Evolutionary conservation across 2,888 invertebrate species (phyloP).

Genomic region (Brassicogethes aeneus): DNA sequence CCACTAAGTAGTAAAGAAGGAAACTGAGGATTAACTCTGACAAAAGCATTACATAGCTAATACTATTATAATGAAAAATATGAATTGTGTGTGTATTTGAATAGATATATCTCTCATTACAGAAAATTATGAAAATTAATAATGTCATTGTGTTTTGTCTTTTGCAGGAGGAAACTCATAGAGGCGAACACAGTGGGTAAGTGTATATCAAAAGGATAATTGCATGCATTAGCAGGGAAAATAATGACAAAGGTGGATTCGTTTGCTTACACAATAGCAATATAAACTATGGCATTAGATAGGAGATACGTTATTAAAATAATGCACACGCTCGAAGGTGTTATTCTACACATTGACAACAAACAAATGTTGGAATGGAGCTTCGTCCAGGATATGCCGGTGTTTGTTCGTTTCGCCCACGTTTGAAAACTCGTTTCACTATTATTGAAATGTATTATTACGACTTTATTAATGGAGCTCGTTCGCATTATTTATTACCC

Average conservation of each 20-base stretch:
- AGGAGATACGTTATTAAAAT: background rate
- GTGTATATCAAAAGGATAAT: background rate
- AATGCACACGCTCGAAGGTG: background rate
- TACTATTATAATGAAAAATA: too few species aligned
- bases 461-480: conserved; percentile 1
- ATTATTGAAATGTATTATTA: conserved; percentile 1
- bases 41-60: too few species aligned
- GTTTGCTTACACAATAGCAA: background rate
- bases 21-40: too few species aligned
- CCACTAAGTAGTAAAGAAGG: too few species aligned
- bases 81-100: too few species aligned
- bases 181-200: background rate
- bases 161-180: background rate
- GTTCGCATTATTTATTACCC: background rate
- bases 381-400: background rate
- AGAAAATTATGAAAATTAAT: too few species aligned
- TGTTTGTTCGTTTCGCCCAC: background rate
- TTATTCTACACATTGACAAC: background rate
- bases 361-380: background rate
- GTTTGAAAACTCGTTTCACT: background rate
- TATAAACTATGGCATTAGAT: background rate
- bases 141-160: background rate
- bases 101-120: too few species aligned
- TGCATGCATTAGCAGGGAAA: background rate
- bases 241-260: background rate